Base-by-base conservation (phyloP, 2,797 vertebrate species). In the Dryobates pubescens region DNA sequence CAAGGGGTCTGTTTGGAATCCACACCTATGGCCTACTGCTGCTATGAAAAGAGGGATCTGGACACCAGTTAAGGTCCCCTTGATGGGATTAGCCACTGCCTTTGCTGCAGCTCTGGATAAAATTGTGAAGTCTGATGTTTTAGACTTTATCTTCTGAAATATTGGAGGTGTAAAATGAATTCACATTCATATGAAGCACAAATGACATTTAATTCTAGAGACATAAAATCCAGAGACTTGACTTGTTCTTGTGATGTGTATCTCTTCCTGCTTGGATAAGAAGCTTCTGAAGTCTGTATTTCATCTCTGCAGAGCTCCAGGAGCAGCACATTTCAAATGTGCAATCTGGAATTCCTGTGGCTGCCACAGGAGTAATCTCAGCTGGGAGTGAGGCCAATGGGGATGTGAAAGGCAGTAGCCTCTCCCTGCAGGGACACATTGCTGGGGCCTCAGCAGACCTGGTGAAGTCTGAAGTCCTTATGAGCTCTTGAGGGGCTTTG, bases 11-110 rank as follows among this genome's bases (percentile, higher is more conserved):
- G 7, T 10, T 29, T 32, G 57, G 23, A 17, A 10, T n/a, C 32
- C 38, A 24, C 27, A 11, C 26, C 11, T 92, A 88, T 82, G 90
- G 92, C 95, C 93, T 91, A 79, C 93, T 69, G 88, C 94, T 96
- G 96, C 89, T 95, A 94, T 89, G 94, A 88, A 86, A 93, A 94
- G 86, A 91, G 82, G 77, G 87, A 86, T 92, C 95, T 86, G 84
- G 95, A 82, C 63, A 90, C 93, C 96, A 96, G 49, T 96, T 96
- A 96, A 92, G 45, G 81, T 87, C 93, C 93, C 96, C 95, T 96
- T 94, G 97, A 90, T 92, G 86, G 97, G 95, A 96, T 97, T 94
- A 97, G 94, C 91, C 92, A 49, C 86, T 74, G 95, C 56, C 9
- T 92, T 96, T 96, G 94, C 96, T 51, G 29, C 96, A 92, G 12